Conservation (phyloP, 2,797 vertebrate genomes). For the Avahi laniger region DNA sequence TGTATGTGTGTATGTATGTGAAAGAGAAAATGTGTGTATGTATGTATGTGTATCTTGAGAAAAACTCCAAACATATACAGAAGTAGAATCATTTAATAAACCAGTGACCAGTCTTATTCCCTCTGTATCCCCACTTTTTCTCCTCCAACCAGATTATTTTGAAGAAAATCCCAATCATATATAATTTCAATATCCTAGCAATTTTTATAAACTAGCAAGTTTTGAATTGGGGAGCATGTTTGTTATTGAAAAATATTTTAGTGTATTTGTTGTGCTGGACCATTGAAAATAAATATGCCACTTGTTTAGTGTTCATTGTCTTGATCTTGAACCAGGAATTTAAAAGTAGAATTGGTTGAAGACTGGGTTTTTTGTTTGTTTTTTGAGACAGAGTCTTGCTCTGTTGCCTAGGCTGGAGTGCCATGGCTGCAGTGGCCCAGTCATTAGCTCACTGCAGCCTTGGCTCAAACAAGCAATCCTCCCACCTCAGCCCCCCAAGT, state of each 20-base stretch:
- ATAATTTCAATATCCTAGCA: background rate
- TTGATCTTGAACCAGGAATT: constrained; percentile 34
- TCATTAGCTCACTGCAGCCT: background rate
- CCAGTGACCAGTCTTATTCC: background rate
- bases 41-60: background rate
- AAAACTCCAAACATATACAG: background rate
- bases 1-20: background rate
- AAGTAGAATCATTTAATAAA: constrained; percentile 31
- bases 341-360: constrained; percentile 43
- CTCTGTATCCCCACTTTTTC: background rate
- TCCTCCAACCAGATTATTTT: constrained; percentile 17
- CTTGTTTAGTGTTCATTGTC: background rate
- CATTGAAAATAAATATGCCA: constrained; percentile 11
- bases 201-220: constrained; percentile 31
- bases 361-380: background rate
- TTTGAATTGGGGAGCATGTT: constrained; percentile 28
- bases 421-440: background rate
- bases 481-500: too few species aligned
- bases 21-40: background rate
- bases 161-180: constrained; percentile 16
- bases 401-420: background rate
- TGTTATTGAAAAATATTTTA: constrained; percentile 43
- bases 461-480: too few species aligned
- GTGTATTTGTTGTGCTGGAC: background rate
- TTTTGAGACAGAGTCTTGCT: background rate